These are phyloP conservation scores for Nothocercus julius DNA, from an alignment of 2,113 vertebrate genomes.

Conservation along the genomic window DNA sequence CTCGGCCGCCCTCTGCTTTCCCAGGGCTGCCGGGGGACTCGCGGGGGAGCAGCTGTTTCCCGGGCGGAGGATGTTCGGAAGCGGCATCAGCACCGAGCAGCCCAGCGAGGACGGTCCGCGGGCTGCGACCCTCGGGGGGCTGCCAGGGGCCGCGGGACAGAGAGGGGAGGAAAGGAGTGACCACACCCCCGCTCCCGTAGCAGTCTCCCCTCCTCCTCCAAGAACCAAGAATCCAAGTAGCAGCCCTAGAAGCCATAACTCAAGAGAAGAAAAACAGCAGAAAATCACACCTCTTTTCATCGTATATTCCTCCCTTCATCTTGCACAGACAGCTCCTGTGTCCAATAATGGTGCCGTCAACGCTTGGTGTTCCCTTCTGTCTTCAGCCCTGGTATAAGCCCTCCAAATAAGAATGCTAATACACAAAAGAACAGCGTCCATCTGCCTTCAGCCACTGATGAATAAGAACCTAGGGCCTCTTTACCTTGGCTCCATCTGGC, in stretches of 20 bases:
- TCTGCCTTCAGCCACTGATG: background rate
- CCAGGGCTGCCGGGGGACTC: no score
- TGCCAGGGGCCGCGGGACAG: no score
- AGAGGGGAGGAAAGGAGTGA: no score
- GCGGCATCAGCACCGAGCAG: no score
- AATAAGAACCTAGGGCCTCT: background rate
- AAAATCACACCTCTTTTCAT: background rate
- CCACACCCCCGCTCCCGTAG: no score
- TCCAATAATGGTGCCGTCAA: background rate
- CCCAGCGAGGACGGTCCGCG: no score
- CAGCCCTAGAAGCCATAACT: background rate
- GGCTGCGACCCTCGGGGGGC: no score
- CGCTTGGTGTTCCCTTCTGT: background rate
- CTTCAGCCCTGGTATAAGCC: background rate
- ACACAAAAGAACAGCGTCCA: background rate
- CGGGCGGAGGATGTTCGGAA: no score
- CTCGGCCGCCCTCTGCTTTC: no score
- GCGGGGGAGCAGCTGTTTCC: no score
- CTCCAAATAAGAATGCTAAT: accelerated
- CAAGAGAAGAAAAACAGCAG: background rate
- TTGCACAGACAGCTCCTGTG: background rate
- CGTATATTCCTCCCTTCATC: background rate
- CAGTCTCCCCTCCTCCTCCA: no score
- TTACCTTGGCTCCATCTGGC: background rate
- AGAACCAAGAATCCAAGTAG: background rate